phyloP scores from a whole-genome alignment of 2,113 vertebrate genomes.

The Ptilonorhynchus violaceus region DNA sequence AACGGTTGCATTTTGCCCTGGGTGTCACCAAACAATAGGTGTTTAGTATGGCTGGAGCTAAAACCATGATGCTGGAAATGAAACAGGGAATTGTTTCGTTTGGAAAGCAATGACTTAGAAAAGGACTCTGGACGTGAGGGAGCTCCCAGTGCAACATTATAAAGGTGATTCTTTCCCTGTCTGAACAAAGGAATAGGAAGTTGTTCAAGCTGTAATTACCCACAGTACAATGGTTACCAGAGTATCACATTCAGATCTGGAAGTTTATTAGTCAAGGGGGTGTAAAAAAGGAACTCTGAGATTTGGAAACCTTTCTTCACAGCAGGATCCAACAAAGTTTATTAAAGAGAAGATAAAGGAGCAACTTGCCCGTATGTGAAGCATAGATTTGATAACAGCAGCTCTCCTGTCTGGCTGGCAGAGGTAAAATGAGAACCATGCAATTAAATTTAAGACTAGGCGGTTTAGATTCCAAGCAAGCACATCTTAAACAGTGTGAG shows the following conservation, averaged over 20 bases:
- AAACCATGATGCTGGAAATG: background rate
- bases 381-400: background rate
- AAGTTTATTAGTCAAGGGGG: background rate
- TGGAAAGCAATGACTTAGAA: background rate
- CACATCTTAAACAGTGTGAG: background rate
- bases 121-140: background rate
- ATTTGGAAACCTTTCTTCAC: background rate
- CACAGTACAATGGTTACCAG: background rate
- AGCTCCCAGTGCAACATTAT: background rate
- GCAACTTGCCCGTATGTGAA: background rate
- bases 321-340: background rate
- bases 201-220: background rate
- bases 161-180: background rate
- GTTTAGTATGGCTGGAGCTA: background rate
- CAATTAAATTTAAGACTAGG: conserved; percentile 9
- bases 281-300: background rate
- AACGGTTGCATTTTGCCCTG: background rate
- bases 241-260: background rate
- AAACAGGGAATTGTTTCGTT: background rate
- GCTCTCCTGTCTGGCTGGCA: background rate
- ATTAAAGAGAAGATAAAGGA: conserved; percentile 1
- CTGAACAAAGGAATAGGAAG: background rate
- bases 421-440: background rate
- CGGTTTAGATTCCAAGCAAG: conserved; percentile 5
- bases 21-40: background rate